These are phyloP conservation scores for Melipona bicolor DNA, from an alignment of 2,888 invertebrate species.

Conservation along the genomic window DNA sequence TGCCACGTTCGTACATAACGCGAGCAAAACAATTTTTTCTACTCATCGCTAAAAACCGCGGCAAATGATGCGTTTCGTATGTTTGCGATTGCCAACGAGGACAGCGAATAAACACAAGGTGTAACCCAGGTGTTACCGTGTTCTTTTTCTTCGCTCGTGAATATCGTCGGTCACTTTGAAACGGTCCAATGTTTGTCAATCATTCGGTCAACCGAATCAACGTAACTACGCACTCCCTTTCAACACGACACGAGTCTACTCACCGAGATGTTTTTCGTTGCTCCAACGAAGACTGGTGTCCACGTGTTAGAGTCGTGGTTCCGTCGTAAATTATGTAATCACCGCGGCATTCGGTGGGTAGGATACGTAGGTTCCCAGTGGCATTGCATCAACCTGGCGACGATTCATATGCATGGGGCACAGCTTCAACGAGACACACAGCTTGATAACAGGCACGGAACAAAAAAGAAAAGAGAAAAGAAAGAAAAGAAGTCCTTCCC, in stretches of 20 bases:
- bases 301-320: constrained; percentile 22
- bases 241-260: constrained; percentile 31
- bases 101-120: constrained; percentile 16
- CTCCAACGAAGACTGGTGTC: neutral
- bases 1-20: neutral
- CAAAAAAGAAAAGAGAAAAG: neutral
- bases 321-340: constrained; percentile 65
- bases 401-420: constrained; percentile 41
- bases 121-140: neutral
- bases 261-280: constrained; percentile 37
- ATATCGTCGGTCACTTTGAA: neutral
- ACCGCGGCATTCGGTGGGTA: constrained; percentile 46
- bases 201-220: neutral
- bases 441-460: constrained; percentile 14
- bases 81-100: constrained; percentile 24
- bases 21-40: neutral
- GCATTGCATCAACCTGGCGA: constrained; percentile 45
- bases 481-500: too few species aligned
- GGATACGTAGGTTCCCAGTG: constrained; percentile 44
- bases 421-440: constrained; percentile 18
- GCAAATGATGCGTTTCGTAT: neutral
- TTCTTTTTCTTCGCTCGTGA: neutral
- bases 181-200: neutral
- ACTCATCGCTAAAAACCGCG: neutral
- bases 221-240: too few species aligned